Conservation (phyloP, 1,140 invertebrate genomes). For the Oscheius sp. region DNA sequence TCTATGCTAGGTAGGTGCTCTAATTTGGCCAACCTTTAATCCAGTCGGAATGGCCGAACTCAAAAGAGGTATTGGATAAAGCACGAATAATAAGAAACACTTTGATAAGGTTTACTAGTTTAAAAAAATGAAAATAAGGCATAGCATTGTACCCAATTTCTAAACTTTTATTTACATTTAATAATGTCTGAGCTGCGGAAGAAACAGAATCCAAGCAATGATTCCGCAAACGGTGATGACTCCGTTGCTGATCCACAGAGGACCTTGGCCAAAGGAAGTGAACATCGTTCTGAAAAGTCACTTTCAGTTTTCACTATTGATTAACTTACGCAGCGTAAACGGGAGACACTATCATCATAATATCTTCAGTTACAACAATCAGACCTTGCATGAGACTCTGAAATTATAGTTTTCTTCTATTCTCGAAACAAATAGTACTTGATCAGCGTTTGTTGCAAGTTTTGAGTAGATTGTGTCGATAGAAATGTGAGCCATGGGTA, state of each 20-base stretch:
- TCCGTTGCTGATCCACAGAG: not conserved
- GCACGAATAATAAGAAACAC: too few species aligned
- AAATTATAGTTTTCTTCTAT: not conserved
- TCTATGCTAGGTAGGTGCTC: too few species aligned
- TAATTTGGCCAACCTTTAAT: too few species aligned
- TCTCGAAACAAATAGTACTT: too few species aligned
- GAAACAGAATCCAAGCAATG: not conserved
- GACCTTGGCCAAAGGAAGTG: not conserved
- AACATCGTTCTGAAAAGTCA: not conserved
- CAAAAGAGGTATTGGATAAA: too few species aligned
- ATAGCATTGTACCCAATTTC: too few species aligned
- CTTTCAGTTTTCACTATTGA: not conserved
- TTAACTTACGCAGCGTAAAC: not conserved
- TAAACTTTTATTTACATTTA: too few species aligned
- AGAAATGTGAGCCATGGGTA: not conserved
- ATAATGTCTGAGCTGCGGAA: not conserved
- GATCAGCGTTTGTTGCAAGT: not conserved
- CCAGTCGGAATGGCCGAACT: too few species aligned
- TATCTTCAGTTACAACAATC: too few species aligned
- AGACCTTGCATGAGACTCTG: not conserved
- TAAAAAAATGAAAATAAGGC: too few species aligned
- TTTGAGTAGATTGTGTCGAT: slow-evolving; percentile 2
- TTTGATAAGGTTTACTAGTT: too few species aligned
- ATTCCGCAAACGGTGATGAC: not conserved
- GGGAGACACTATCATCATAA: too few species aligned